A percentile compares a stretch with the other conserved stretches of the same genome.
phyloP scores from a whole-genome alignment of 2,113 vertebrate genomes.

The Microtus pennsylvanicus region DNA sequence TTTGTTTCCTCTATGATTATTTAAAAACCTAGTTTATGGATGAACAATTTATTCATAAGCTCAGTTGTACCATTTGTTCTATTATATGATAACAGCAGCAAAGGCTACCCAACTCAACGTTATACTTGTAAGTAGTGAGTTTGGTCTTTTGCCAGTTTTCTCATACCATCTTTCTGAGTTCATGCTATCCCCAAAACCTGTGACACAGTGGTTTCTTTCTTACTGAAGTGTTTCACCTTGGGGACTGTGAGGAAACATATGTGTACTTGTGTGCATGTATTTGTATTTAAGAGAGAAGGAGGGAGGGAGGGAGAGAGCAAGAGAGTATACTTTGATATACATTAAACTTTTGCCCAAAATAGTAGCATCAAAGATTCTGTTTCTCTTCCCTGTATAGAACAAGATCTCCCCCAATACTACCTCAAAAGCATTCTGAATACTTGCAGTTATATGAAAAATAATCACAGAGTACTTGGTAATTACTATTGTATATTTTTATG shows the following conservation, averaged over 20 bases:
- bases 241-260: not conserved
- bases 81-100: not conserved
- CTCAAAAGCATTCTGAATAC: not conserved
- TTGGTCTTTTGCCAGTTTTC: not conserved
- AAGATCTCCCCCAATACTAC: not conserved
- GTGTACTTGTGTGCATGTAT: not conserved
- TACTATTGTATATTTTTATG: constrained; percentile 39
- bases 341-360: not conserved
- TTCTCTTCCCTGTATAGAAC: not conserved
- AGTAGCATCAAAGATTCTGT: not conserved
- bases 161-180: not conserved
- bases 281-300: not conserved
- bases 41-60: not conserved
- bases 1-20: not conserved
- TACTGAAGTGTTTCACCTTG: too few species aligned
- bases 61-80: not conserved
- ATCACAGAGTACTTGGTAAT: constrained; percentile 29
- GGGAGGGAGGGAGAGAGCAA: not conserved
- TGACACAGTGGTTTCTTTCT: not conserved
- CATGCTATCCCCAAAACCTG: not conserved
- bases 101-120: not conserved
- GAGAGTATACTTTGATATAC: not conserved
- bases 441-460: constrained; percentile 12
- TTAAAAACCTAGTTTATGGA: not conserved
- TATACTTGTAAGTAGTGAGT: not conserved